These are phyloP conservation scores for Sisyra terminalis DNA, from an alignment of 2,888 invertebrate genomes.

Conservation along the genomic window DNA sequence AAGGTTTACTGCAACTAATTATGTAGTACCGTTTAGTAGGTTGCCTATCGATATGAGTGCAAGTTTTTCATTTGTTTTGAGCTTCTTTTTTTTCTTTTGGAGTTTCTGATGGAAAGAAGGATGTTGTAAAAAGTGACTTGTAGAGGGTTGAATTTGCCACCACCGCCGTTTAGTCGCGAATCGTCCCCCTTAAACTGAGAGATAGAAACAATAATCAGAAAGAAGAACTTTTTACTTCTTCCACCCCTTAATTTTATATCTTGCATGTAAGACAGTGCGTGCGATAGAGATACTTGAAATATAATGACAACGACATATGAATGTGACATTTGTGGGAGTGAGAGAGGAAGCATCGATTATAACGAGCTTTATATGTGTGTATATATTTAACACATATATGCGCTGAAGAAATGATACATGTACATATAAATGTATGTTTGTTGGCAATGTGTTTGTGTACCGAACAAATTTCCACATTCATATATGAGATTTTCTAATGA, in stretches of 20 bases:
- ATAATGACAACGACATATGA: background rate
- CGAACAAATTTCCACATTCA: no score
- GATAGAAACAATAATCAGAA: constrained; percentile 7
- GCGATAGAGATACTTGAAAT: constrained; percentile 1
- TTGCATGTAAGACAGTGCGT: constrained; percentile 4
- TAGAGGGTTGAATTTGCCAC: constrained; percentile 1
- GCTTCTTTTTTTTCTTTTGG: no score
- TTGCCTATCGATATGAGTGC: no score
- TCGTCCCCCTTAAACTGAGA: constrained; percentile 5
- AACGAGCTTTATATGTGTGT: constrained; percentile 1
- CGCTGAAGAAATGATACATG: no score
- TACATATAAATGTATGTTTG: no score
- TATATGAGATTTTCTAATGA: no score
- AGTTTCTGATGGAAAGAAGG: constrained; percentile 1
- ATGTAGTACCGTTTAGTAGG: no score
- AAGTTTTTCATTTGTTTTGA: background rate
- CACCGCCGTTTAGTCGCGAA: background rate
- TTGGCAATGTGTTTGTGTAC: no score
- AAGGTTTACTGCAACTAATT: no score
- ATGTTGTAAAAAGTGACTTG: background rate
- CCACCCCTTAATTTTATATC: constrained; percentile 4
- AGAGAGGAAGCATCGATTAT: background rate
- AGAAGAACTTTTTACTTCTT: constrained; percentile 8
- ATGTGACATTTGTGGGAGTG: background rate
- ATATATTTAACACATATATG: background rate